Base-by-base conservation (phyloP, 2,113 vertebrate species). In the Brienomyrus brachyistius region DNA sequence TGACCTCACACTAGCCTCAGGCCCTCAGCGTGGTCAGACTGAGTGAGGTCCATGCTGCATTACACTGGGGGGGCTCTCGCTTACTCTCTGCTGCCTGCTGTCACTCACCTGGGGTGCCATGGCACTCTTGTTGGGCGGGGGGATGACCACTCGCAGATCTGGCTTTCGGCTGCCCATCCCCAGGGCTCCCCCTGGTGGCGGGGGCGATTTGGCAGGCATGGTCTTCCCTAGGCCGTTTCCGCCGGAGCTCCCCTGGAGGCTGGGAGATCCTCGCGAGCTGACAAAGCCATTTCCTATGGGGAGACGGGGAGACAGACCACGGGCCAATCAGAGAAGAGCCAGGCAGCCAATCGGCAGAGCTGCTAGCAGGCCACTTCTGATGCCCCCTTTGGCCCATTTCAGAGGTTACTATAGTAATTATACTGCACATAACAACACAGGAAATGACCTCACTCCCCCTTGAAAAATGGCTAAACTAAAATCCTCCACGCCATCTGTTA, bases 81-180 rank as follows among this genome's bases (percentile, higher is more conserved):
- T 23, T 19, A 45, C 35, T 45, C 77, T 82, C n/a, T 45, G n/a
- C 77, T 0, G 1, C 77, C 43, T 19, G 5, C 19, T 45, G 31
- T 23, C 80, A 96, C 97, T 96, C 95, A 99, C 98, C 97, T 99
- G 91, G n/a, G 98, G 98, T 83, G 98, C 98, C 98, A 99, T 99
- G 97, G 98, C 97, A 93, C 97, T 97, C 95, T 99, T 99, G 97
- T 97, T 98, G 80, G 98, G 97, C 90, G 98, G 97, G 1, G 98
- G 98, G 94, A 99, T 99, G 93, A 99, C 98, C 11, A 99, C 98
- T 87, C 98, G 97, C 40, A 99, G 97, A 94, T 99, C 98, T 19
- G 98, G 98, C 92, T 99, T 99, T 91, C 98, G 97, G 94, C 94
- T 96, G 93, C 96, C 97, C 95, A 99, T 98, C 91, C 95, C 98